Percentiles rank a stretch among this genome's conserved stretches.
Evolutionary conservation across 37 sponge, comb jelly and placozoan species (phyloP).

Genomic region (Chondrosia reniformis): DNA sequence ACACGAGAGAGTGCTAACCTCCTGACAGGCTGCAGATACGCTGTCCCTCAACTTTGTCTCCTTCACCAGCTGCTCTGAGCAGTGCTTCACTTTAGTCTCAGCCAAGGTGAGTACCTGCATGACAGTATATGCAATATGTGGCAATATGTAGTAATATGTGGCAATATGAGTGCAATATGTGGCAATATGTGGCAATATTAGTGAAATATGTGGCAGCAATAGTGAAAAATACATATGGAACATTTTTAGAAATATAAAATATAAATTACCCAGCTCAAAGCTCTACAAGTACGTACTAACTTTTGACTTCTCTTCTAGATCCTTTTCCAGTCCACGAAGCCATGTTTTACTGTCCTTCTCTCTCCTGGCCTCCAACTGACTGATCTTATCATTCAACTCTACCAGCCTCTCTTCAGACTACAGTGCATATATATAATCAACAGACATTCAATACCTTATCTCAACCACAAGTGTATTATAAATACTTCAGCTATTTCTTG

Average conservation of each 20-base stretch:
- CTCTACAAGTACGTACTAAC: too few species aligned
- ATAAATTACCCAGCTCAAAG: too few species aligned
- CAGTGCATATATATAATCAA: too few species aligned
- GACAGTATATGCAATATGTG: background rate
- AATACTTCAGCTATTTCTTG: constrained; percentile 2
- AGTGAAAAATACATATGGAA: background rate
- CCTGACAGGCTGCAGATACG: constrained; percentile 40
- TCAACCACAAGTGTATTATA: background rate
- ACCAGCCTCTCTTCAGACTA: background rate
- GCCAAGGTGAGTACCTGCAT: constrained; percentile 62
- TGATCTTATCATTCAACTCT: background rate
- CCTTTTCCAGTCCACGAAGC: constrained; percentile 7
- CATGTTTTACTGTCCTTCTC: constrained; percentile 4
- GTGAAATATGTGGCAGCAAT: background rate
- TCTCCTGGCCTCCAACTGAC: background rate
- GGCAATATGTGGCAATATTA: background rate
- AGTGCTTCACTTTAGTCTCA: constrained; percentile 57
- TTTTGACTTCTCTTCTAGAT: constrained; percentile 2
- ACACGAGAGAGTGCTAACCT: too few species aligned
- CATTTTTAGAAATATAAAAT: too few species aligned
- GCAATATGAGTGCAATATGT: background rate
- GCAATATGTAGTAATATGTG: background rate
- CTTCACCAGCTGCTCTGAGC: constrained; percentile 42
- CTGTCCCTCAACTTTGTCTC: constrained; percentile 51
- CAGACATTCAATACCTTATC: background rate